These are phyloP conservation scores for Agrotis segetum DNA, from an alignment of 2,888 invertebrate species.

Conservation along the genomic window DNA sequence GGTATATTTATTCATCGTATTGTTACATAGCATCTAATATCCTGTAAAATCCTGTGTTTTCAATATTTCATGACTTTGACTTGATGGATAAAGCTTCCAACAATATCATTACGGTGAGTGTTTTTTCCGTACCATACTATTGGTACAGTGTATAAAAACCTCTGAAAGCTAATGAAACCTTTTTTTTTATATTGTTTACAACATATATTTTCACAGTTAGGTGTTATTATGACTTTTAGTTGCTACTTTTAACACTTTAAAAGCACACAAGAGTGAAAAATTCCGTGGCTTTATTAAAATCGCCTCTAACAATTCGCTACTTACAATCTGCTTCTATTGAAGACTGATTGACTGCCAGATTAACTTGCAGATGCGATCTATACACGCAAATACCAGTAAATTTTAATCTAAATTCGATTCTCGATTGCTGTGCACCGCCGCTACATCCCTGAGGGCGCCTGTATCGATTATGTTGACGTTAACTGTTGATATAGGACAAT, in stretches of 20 bases:
- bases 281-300: neutral
- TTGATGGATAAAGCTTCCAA: neutral
- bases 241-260: constrained; percentile 1
- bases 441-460: constrained; percentile 46
- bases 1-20: neutral
- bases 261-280: neutral
- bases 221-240: neutral
- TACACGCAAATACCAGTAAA: constrained; percentile 24
- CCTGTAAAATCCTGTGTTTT: neutral
- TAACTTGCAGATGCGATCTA: constrained; percentile 22
- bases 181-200: neutral
- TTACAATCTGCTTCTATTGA: neutral
- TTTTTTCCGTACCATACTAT: neutral
- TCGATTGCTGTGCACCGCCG: constrained; percentile 17
- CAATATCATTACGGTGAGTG: neutral
- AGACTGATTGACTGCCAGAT: constrained; percentile 4
- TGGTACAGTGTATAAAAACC: neutral
- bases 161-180: neutral
- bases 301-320: neutral
- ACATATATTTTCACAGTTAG: neutral
- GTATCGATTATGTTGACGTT: constrained; percentile 59
- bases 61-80: neutral
- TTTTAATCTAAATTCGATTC: constrained; percentile 43
- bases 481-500: constrained; percentile 79
- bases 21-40: neutral